Evolutionary conservation across 2,113 vertebrate genomes (phyloP).

Genomic region (Oceanodroma tethys): DNA sequence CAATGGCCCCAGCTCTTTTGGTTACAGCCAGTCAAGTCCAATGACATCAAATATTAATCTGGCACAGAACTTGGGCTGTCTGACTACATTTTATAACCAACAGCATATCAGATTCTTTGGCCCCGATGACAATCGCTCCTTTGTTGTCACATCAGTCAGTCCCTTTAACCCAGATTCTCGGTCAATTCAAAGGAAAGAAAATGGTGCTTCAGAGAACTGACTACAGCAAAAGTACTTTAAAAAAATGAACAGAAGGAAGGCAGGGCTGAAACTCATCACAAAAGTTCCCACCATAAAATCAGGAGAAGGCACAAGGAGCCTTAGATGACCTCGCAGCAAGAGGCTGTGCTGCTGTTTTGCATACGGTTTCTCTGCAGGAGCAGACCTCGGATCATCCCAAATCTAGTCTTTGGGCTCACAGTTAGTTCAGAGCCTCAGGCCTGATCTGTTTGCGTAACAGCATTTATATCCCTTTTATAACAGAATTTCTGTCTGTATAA

Average conservation of each 20-base stretch:
- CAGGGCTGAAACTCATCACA: neutral
- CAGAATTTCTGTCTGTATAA: neutral
- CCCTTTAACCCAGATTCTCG: slow-evolving; percentile 44
- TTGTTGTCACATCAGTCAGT: slow-evolving; percentile 44
- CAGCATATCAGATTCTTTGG: slow-evolving; percentile 34
- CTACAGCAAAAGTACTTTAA: neutral
- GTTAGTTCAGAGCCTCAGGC: neutral
- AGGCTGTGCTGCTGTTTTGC: neutral
- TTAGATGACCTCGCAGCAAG: neutral
- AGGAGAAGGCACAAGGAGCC: neutral
- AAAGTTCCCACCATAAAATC: neutral
- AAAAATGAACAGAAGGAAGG: neutral
- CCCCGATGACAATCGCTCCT: slow-evolving; percentile 6
- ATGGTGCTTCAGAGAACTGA: neutral
- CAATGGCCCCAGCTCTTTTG: neutral
- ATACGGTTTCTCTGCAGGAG: neutral
- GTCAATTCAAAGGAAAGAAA: slow-evolving; percentile 8
- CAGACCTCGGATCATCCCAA: neutral
- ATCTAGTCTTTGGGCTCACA: neutral
- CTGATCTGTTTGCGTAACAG: neutral
- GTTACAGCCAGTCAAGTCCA: slow-evolving; percentile 47
- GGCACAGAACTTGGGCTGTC: slow-evolving; percentile 28
- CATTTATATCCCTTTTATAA: neutral
- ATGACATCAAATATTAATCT: slow-evolving; percentile 52
- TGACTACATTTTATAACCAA: slow-evolving; percentile 6